Evolutionary conservation across 1,140 invertebrate genomes (phyloP).

Genomic region (Diprion similis): DNA sequence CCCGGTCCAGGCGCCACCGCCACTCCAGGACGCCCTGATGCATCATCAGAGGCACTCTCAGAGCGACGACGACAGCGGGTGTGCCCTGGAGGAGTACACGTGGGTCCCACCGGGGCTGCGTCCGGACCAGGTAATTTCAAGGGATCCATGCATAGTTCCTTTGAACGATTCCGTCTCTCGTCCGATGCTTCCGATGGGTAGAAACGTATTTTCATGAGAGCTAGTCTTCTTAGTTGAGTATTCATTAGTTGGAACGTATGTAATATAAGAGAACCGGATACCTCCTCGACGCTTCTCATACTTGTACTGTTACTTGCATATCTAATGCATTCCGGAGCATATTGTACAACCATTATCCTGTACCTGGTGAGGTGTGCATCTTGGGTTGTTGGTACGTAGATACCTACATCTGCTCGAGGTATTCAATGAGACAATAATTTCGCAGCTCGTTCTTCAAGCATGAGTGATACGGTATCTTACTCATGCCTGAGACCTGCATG

Average conservation of each 20-base stretch:
- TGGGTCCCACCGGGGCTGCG: conserved; percentile 96
- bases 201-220: too few relatives aligned
- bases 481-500: too few relatives aligned
- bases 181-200: too few relatives aligned
- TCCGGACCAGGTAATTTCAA: conserved; percentile 86
- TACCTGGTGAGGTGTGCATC: too few relatives aligned
- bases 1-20: conserved; percentile 50
- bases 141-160: neutral
- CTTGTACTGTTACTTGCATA: too few relatives aligned
- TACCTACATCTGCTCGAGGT: too few relatives aligned
- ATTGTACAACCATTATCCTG: too few relatives aligned
- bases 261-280: neutral
- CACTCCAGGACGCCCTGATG: conserved; percentile 52
- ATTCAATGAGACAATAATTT: too few relatives aligned
- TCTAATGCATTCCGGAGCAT: too few relatives aligned
- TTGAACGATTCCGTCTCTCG: neutral
- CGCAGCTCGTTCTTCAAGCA: too few relatives aligned
- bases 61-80: conserved; percentile 96
- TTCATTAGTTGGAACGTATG: neutral
- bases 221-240: too few relatives aligned
- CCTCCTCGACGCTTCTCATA: neutral
- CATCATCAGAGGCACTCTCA: conserved; percentile 89
- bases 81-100: conserved; percentile 96
- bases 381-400: neutral
- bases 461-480: too few relatives aligned